phyloP scores from a whole-genome alignment of 2,113 vertebrate genomes.

The Mus pahari region DNA sequence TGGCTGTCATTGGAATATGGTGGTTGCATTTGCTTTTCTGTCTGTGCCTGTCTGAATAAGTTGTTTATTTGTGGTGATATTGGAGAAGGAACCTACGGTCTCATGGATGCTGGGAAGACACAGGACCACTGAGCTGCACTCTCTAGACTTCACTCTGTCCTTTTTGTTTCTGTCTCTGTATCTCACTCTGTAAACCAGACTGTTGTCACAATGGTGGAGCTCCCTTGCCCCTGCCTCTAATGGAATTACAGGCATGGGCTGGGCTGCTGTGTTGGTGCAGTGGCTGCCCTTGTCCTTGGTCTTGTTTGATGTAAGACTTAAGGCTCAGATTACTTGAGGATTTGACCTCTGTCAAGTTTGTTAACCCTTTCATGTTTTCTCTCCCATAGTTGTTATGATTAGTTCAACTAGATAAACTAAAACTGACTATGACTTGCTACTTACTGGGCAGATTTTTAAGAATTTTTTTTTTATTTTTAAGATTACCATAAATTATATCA shows the following conservation, averaged over 20 bases:
- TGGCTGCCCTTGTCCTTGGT: not conserved
- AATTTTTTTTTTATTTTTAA: not conserved
- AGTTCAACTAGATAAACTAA: constrained; percentile 13
- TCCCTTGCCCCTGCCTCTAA: not conserved
- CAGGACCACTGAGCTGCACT: not conserved
- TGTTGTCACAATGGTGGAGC: not conserved
- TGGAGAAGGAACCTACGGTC: not conserved
- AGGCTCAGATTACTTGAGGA: not conserved
- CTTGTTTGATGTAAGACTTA: constrained; percentile 41
- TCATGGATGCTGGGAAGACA: not conserved
- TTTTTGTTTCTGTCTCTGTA: not conserved
- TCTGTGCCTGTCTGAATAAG: not conserved
- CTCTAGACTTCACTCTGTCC: not conserved
- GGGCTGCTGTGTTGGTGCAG: no score
- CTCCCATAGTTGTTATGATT: not conserved
- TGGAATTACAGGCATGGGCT: not conserved
- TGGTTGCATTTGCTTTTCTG: not conserved
- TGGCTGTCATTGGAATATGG: constrained; percentile 2
- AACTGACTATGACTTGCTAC: not conserved
- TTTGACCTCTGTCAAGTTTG: not conserved
- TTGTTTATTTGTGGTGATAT: not conserved
- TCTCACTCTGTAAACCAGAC: not conserved
- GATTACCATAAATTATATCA: not conserved
- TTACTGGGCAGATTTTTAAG: not conserved
- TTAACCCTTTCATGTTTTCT: not conserved